Evolutionary conservation across 2,113 vertebrate genomes (phyloP).

Genomic region (Myrmophylax atrothorax): DNA sequence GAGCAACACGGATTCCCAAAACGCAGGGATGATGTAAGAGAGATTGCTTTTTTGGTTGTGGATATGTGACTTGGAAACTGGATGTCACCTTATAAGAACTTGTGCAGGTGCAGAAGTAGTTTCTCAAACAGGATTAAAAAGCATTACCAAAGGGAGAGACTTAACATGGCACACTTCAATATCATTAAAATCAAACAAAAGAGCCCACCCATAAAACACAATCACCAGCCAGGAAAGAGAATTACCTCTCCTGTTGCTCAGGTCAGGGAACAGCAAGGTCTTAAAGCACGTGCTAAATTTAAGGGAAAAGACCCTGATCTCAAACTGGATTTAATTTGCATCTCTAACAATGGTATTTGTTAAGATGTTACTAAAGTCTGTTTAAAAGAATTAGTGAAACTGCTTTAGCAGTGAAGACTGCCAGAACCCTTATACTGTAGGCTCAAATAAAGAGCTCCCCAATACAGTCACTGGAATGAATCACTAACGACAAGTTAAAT

Average conservation of each 20-base stretch:
- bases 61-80: not conserved
- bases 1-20: not conserved
- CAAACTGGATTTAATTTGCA: not conserved
- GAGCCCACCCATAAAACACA: not conserved
- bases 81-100: not conserved
- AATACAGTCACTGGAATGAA: constrained; percentile 38
- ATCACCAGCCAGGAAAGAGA: not conserved
- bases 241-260: not conserved
- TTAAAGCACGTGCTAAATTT: not conserved
- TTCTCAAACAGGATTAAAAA: not conserved
- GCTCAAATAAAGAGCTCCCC: not conserved
- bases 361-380: not conserved
- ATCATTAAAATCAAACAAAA: not conserved
- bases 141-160: not conserved
- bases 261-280: not conserved
- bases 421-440: not conserved
- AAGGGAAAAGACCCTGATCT: not conserved
- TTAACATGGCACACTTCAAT: not conserved
- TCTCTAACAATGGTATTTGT: not conserved
- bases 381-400: not conserved
- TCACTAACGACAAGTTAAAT: constrained; percentile 18
- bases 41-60: not conserved
- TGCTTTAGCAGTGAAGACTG: not conserved
- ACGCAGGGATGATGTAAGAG: not conserved
- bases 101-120: not conserved